Percentiles rank a stretch among this genome's conserved stretches.
phyloP scores from a whole-genome alignment of 53 echinoderm and acorn worm species.

The Stichopus horrens region DNA sequence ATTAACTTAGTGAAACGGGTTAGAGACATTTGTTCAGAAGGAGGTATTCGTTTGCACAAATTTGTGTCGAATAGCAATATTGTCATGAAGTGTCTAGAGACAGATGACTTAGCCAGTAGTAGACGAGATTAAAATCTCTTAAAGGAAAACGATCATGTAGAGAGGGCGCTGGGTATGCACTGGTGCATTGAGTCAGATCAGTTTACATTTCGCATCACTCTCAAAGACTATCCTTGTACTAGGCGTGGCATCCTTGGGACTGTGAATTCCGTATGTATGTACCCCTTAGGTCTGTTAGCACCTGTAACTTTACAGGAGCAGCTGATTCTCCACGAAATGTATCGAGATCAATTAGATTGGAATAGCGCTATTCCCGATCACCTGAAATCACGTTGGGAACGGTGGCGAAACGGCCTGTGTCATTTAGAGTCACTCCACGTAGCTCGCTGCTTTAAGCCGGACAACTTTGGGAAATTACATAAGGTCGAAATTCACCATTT shows the following conservation, averaged over 20 bases:
- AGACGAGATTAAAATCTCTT: conserved; percentile 37
- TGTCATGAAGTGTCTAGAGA: conserved; percentile 53
- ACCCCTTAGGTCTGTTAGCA: conserved; percentile 56
- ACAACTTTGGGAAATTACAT: background rate
- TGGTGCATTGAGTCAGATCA: conserved; percentile 56
- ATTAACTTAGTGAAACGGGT: conserved; percentile 49
- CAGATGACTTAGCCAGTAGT: conserved; percentile 39
- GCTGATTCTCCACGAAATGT: conserved; percentile 65
- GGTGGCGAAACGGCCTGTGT: conserved; percentile 39
- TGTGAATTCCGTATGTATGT: conserved; percentile 67
- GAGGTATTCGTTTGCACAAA: conserved; percentile 50
- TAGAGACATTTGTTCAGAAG: conserved; percentile 26
- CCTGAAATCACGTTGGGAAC: conserved; percentile 31
- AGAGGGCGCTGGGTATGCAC: conserved; percentile 58
- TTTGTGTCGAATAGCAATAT: conserved; percentile 59
- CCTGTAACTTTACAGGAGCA: conserved; percentile 62
- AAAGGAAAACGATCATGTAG: conserved; percentile 40
- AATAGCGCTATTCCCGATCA: conserved; percentile 1
- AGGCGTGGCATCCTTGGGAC: conserved; percentile 57
- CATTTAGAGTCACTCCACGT: conserved; percentile 39
- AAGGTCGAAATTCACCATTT: conserved; percentile 21
- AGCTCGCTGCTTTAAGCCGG: conserved; percentile 50
- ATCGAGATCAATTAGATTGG: conserved; percentile 35
- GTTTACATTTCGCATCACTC: conserved; percentile 42
- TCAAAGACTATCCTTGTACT: background rate